Percentiles rank a stretch among this genome's conserved stretches.
Evolutionary conservation across 2,888 invertebrate species (phyloP).

Genomic region (Hemithea aestivaria): DNA sequence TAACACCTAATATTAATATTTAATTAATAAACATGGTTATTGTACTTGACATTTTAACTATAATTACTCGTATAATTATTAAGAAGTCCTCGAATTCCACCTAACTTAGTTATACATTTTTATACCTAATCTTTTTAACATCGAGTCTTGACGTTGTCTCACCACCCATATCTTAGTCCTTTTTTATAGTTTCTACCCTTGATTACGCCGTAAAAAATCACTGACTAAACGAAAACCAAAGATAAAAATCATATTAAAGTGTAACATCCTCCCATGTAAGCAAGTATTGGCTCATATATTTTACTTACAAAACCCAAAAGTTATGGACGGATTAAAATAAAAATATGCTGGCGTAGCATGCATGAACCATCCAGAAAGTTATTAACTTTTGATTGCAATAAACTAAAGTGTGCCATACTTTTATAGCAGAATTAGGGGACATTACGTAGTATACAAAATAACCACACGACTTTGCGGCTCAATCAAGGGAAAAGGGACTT

Average conservation of each 20-base stretch:
- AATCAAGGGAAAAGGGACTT: constrained; percentile 23
- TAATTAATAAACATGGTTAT: no score
- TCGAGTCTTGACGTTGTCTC: no score
- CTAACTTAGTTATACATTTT: no score
- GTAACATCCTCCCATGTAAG: constrained; percentile 9
- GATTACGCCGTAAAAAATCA: no score
- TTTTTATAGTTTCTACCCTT: no score
- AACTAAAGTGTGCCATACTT: constrained; percentile 71
- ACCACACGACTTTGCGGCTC: constrained; percentile 8
- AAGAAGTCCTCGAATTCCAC: no score
- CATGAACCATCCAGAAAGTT: constrained; percentile 33
- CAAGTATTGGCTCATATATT: constrained; percentile 21
- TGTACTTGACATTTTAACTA: no score
- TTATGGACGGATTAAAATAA: constrained; percentile 20
- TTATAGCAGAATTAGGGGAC: constrained; percentile 67
- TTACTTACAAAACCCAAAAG: constrained; percentile 21
- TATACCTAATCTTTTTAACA: no score
- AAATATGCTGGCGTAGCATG: constrained; percentile 19
- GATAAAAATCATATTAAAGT: constrained; percentile 14
- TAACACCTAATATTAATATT: no score
- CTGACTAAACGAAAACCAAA: not conserved
- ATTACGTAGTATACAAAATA: constrained; percentile 43
- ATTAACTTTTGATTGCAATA: constrained; percentile 74
- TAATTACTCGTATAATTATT: no score
- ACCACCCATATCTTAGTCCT: no score